Base-by-base conservation (phyloP, 2,888 invertebrate genomes). In the Drosophila cracens region DNA sequence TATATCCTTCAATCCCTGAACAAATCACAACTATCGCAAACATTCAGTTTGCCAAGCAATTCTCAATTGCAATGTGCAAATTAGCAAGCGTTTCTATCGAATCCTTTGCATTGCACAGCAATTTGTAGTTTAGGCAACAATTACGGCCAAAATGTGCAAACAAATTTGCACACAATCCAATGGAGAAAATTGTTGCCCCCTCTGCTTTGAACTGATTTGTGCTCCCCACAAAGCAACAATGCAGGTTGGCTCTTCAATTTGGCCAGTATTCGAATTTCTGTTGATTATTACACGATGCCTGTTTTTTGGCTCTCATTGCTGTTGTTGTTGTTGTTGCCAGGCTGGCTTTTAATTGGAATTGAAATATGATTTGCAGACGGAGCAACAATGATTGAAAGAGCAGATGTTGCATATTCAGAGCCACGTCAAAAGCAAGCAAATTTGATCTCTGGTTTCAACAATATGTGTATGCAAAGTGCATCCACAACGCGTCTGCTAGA, bases 281-380 rank as follows among this genome's bases (percentile, higher is more conserved):
- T 78, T 79, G 78, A 79, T 79, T 79, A 79, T 79, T 80, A 70
- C 70, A 76, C 36, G 74, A 53, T 63, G 69, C 29, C 62, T 56
- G 67, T 49, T 43, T 18, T 48, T 31, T n/a, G 8, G 18, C 13
- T 33, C 27, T 36, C 11, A 6, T 21, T 46, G 31, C 31, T 38
- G 40, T 59, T 72, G 48, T 40, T 66, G 65, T 52, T 53, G 36
- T 36, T 59, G 49, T 61, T 68, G 64, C 29, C 29, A 25, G 68
- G 33, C 64, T 53, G 67, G 57, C 73, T 77, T 81, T 79, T 85
- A 85, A 85, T 87, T 85, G 88, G 83, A 85, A 87, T 87, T 85
- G 88, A 87, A 85, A 87, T 87, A 85, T 87, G 86, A 87, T 85
- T 85, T 87, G 69, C 51, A 54, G 64, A 67, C 70, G 71, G 71